These are phyloP conservation scores for Cyclophora punctaria DNA, from an alignment of 2,888 invertebrate species.

Conservation along the genomic window DNA sequence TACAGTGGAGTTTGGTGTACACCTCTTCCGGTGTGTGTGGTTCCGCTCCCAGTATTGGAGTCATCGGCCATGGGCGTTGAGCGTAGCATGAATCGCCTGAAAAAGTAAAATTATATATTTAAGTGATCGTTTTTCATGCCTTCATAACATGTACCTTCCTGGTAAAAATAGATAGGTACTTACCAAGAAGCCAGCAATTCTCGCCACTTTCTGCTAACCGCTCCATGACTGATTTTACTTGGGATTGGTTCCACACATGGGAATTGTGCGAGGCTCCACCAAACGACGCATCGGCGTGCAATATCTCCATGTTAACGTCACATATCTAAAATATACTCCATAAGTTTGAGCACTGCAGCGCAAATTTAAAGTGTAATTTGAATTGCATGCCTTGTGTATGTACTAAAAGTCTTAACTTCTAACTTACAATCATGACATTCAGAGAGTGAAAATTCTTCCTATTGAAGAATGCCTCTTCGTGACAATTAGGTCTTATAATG, in stretches of 20 bases:
- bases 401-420: no score
- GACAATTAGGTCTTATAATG: constrained; percentile 3
- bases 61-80: constrained; percentile 1
- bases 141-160: background rate
- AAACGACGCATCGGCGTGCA: background rate
- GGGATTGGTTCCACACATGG: constrained; percentile 3
- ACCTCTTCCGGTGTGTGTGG: background rate
- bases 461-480: constrained; percentile 9
- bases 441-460: constrained; percentile 6
- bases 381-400: no score
- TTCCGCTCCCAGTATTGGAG: constrained; percentile 1
- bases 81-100: constrained; percentile 7
- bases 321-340: constrained; percentile 3
- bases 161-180: background rate
- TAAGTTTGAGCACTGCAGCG: no score
- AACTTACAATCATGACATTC: constrained; percentile 4
- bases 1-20: background rate
- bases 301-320: constrained; percentile 4
- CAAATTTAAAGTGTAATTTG: no score
- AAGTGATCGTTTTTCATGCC: background rate
- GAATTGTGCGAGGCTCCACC: constrained; percentile 4
- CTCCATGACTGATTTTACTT: background rate
- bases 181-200: constrained; percentile 3
- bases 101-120: background rate
- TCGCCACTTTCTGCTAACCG: background rate